phyloP scores from a whole-genome alignment of 2,113 vertebrate genomes.

The Cephalopholis sonnerati region DNA sequence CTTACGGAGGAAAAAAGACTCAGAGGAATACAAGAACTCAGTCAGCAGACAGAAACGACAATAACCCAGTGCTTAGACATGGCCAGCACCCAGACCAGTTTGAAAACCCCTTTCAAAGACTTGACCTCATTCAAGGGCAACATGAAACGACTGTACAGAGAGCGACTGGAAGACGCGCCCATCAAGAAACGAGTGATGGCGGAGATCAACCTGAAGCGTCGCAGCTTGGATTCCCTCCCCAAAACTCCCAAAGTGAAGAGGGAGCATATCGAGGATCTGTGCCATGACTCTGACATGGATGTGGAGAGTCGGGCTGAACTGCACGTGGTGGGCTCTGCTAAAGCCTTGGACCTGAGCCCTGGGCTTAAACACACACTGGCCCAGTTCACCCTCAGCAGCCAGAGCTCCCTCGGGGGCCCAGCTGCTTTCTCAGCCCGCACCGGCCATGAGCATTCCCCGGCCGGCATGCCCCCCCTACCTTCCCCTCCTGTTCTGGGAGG shows the following conservation, averaged over 20 bases:
- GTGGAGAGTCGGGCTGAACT: constrained; percentile 80
- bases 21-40: constrained; percentile 53
- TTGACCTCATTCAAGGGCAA: constrained; percentile 83
- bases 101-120: constrained; percentile 87
- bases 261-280: constrained; percentile 89
- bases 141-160: constrained; percentile 87
- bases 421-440: constrained; percentile 96
- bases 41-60: constrained; percentile 45
- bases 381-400: constrained; percentile 98
- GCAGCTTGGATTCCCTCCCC: constrained; percentile 83
- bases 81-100: constrained; percentile 90
- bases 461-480: constrained; percentile 89
- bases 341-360: constrained; percentile 94
- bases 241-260: constrained; percentile 91
- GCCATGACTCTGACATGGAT: constrained; percentile 77
- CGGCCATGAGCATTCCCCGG: constrained; percentile 89
- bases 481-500: constrained; percentile 93
- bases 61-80: constrained; percentile 79
- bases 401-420: constrained; percentile 95
- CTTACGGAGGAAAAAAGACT: constrained; percentile 39
- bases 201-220: constrained; percentile 89
- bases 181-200: constrained; percentile 92
- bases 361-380: constrained; percentile 97
- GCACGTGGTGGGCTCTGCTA: constrained; percentile 81
- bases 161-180: constrained; percentile 90